phyloP scores from a whole-genome alignment of 2,888 invertebrate species.

The Spodoptera picta region DNA sequence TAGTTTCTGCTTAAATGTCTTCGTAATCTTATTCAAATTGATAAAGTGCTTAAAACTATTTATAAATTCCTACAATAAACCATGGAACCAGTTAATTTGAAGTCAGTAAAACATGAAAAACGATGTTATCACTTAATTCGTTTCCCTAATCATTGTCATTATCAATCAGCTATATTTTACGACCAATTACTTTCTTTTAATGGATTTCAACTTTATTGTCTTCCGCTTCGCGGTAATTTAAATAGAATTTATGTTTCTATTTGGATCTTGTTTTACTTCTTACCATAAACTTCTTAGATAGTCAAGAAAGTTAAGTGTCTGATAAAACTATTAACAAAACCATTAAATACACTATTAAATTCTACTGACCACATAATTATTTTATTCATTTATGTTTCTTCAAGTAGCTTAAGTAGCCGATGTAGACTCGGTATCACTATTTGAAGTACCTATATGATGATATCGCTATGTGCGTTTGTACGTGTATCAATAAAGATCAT shows the following conservation, averaged over 20 bases:
- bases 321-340: constrained; percentile 53
- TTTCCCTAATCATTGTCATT: constrained; percentile 45
- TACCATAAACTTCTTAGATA: constrained; percentile 21
- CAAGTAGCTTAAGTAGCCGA: constrained; percentile 35
- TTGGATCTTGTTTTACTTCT: constrained; percentile 27
- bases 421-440: constrained; percentile 25
- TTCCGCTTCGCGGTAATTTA: constrained; percentile 33
- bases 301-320: constrained; percentile 33
- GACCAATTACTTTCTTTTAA: constrained; percentile 52
- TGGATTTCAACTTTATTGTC: constrained; percentile 42
- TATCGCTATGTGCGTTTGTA: constrained; percentile 3
- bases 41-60: constrained; percentile 25
- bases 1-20: too few species aligned
- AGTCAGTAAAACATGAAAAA: constrained; percentile 35
- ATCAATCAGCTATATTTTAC: constrained; percentile 48
- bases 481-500: constrained; percentile 23
- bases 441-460: constrained; percentile 11
- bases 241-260: constrained; percentile 45
- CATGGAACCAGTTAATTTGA: constrained; percentile 29
- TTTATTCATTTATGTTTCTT: constrained; percentile 30
- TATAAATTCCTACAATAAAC: constrained; percentile 26
- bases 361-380: constrained; percentile 27
- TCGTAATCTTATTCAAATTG: constrained; percentile 1
- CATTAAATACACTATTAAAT: constrained; percentile 51
- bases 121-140: constrained; percentile 49